Conservation (phyloP, 2,797 vertebrate genomes). For the Rhinophrynus dorsalis region DNA sequence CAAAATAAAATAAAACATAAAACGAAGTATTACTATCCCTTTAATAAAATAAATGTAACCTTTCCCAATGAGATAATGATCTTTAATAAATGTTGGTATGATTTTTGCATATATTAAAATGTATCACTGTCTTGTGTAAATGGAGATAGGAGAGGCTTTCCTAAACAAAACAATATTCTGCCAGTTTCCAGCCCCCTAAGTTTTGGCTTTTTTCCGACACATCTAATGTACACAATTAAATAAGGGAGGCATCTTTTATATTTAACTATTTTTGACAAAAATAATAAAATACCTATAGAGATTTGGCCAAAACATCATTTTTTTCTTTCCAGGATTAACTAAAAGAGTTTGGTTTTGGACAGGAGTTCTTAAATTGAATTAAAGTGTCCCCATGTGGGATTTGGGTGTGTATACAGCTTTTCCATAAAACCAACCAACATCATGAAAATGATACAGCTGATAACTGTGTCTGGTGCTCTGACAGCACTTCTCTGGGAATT, state of each 20-base stretch:
- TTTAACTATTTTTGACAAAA: background rate
- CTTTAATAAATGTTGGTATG: too few relatives aligned
- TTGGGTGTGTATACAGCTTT: slow-evolving; percentile 30
- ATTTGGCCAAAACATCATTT: background rate
- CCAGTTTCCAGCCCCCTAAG: too few relatives aligned
- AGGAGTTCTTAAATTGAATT: slow-evolving; percentile 1
- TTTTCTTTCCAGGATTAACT: background rate
- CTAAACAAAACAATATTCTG: too few relatives aligned
- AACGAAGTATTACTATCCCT: too few relatives aligned
- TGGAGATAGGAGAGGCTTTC: too few relatives aligned
- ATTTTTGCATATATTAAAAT: too few relatives aligned
- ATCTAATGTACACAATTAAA: too few relatives aligned
- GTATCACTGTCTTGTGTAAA: too few relatives aligned
- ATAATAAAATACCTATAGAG: background rate
- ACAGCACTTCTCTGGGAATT: slow-evolving; percentile 8
- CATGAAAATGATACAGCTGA: slow-evolving; percentile 32
- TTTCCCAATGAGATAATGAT: too few relatives aligned
- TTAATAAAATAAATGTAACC: too few relatives aligned
- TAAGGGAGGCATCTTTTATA: background rate
- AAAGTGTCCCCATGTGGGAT: slow-evolving; percentile 30
- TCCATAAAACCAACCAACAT: slow-evolving; percentile 14
- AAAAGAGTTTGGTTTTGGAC: slow-evolving; percentile 21
- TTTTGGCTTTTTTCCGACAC: too few relatives aligned
- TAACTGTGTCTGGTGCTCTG: background rate
- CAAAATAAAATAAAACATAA: too few relatives aligned